A percentile compares a stretch with the other conserved stretches of the same genome.
Conservation (phyloP, 2,888 invertebrate genomes). For the Drosophila leonis region DNA sequence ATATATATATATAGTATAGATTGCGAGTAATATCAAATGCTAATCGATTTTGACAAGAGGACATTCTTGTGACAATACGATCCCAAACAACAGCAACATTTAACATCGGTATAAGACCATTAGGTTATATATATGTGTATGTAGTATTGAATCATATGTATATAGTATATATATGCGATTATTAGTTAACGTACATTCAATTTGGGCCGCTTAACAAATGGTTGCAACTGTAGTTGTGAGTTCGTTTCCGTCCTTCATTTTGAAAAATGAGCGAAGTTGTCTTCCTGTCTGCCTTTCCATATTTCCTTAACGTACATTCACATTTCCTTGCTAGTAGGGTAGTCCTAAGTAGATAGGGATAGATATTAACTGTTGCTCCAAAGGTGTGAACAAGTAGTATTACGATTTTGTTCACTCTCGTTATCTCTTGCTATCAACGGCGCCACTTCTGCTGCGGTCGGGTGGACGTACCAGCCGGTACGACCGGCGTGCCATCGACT, state of each 20-base stretch:
- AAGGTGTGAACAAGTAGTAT: neutral
- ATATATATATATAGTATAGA: slow-evolving; percentile 7
- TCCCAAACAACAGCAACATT: slow-evolving; percentile 80
- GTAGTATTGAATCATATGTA: slow-evolving; percentile 7
- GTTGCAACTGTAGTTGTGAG: slow-evolving; percentile 35
- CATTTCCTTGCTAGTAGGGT: slow-evolving; percentile 54
- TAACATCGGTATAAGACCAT: slow-evolving; percentile 61
- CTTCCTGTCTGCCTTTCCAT: neutral
- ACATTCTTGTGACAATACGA: slow-evolving; percentile 73
- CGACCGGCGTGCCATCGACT: neutral
- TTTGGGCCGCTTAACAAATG: slow-evolving; percentile 3
- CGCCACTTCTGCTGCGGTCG: neutral
- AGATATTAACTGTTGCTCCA: neutral
- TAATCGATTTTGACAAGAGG: slow-evolving; percentile 42
- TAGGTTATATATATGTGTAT: slow-evolving; percentile 23
- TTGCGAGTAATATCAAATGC: slow-evolving; percentile 16
- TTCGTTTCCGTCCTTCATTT: slow-evolving; percentile 25
- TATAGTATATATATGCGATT: slow-evolving; percentile 7
- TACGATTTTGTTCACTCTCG: neutral
- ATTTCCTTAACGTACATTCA: slow-evolving; percentile 30
- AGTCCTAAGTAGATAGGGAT: slow-evolving; percentile 31
- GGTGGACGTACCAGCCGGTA: slow-evolving; percentile 8
- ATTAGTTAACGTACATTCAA: slow-evolving; percentile 17
- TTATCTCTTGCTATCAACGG: neutral
- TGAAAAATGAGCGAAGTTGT: neutral